A percentile compares a stretch with the other conserved stretches of the same genome.
Evolutionary conservation across 2,113 vertebrate genomes (phyloP).

Genomic region (Heterotis niloticus): DNA sequence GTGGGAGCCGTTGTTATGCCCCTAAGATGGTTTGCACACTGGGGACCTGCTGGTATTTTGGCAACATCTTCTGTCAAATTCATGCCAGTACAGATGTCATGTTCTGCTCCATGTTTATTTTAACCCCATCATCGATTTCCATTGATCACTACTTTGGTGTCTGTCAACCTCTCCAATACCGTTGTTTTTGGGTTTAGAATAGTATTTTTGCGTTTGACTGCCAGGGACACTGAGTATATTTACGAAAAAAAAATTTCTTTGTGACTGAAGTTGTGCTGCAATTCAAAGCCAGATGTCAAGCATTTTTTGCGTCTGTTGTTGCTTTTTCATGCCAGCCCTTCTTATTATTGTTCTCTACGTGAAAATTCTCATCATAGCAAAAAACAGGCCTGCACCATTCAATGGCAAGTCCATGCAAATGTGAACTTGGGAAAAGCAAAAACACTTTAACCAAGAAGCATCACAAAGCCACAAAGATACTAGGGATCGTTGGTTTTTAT

Average conservation of each 20-base stretch:
- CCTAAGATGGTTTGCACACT: no score
- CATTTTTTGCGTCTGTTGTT: not conserved
- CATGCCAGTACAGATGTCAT: slow-evolving; percentile 69
- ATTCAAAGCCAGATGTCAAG: slow-evolving; percentile 57
- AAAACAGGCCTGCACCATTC: no score
- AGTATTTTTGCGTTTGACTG: slow-evolving; percentile 12
- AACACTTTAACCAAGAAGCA: slow-evolving; percentile 46
- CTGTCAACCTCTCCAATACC: no score
- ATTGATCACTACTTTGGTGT: slow-evolving; percentile 72
- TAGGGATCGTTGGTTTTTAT: not conserved
- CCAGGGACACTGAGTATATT: not conserved
- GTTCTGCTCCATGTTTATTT: slow-evolving; percentile 71
- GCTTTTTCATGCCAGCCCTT: slow-evolving; percentile 5
- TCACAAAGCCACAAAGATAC: slow-evolving; percentile 56
- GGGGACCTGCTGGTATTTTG: slow-evolving; percentile 77
- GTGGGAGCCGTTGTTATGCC: no score
- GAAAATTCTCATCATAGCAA: no score
- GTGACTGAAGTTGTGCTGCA: slow-evolving; percentile 33
- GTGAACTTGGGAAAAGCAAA: not conserved
- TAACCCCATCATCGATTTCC: slow-evolving; percentile 75
- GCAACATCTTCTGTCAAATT: slow-evolving; percentile 71
- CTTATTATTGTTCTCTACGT: no score
- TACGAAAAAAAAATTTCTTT: not conserved
- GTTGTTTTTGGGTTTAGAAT: slow-evolving; percentile 30
- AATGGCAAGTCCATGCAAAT: not conserved